Evolutionary conservation across 2,113 vertebrate genomes (phyloP), one percentile per base, ranked within the genome.

Genomic region (Turdus rufiventris): DNA sequence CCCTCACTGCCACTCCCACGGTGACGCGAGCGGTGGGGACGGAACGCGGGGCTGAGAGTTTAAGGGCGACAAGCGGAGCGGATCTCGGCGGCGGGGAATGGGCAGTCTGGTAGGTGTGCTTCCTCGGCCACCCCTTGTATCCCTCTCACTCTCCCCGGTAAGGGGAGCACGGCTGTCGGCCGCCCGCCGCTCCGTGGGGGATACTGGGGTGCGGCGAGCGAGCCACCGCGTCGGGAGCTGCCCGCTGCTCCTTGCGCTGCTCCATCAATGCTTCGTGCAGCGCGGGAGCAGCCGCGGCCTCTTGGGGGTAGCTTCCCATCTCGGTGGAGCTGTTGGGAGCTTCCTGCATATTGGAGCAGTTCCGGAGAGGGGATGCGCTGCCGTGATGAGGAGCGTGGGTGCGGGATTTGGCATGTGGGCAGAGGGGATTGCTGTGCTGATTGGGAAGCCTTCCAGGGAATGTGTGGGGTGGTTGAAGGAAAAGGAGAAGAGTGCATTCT

Each of bases 61-160:
- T 45, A 51, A 48, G n/a, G 33, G 68, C 76, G 45, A n/a, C 51
- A 16, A 65, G 26, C 23, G 21, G 51, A 66, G 51, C 5, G 17
- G 7, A 43, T 5, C 33, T 2, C 12, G 45, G 61, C 66, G 26
- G 31, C 50, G 66, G 43, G 10, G 42, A 34, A 18, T 19, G 18
- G 24, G 19, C 18, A 0, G 31, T 10, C 6, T 5, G 79, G 8
- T 43, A 13, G 12, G 3, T 62, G 29, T 5, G 6, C 7, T n/a
- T 19, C 34, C 31, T 15, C 7, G 31, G 74, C 6, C 11, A 10
- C 17, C 56, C 29, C 34, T 34, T 10, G 24, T 5, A 1, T 3
- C 29, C 28, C 33, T 6, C 17, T 11, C 13, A 2, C 2, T 17
- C 26, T 21, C 47, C 43, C 29, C 40, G 56, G 24, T 5, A 3